Conservation (phyloP, 2,888 invertebrate species). For the Dorcus parallelipipedus region DNA sequence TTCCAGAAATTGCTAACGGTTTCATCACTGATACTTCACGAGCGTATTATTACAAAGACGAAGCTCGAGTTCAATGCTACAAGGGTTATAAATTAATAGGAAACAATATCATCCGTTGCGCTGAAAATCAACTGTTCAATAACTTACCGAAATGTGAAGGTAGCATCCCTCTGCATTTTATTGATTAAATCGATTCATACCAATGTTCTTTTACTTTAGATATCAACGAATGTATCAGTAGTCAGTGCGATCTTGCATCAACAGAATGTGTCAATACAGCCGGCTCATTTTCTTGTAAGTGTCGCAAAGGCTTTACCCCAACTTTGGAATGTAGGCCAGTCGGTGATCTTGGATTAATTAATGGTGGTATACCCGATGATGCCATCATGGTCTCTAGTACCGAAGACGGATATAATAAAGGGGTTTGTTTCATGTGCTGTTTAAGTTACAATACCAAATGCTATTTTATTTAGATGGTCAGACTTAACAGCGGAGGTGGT, state of each 20-base stretch:
- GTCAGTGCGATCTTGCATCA: slow-evolving; percentile 85
- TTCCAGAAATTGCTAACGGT: slow-evolving; percentile 83
- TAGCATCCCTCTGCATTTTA: slow-evolving; percentile 27
- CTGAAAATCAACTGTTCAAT: slow-evolving; percentile 78
- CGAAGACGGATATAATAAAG: slow-evolving; percentile 79
- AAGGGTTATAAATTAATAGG: slow-evolving; percentile 86
- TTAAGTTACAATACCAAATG: neutral
- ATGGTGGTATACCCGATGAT: slow-evolving; percentile 87
- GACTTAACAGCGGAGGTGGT: slow-evolving; percentile 77
- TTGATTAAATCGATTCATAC: neutral
- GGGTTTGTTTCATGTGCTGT: slow-evolving; percentile 51
- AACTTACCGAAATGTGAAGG: slow-evolving; percentile 83
- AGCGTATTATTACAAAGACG: slow-evolving; percentile 81
- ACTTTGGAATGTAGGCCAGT: slow-evolving; percentile 88
- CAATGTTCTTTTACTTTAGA: slow-evolving; percentile 51
- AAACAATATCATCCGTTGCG: slow-evolving; percentile 79
- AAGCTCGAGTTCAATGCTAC: slow-evolving; percentile 87
- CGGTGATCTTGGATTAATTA: slow-evolving; percentile 82
- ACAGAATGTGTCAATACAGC: slow-evolving; percentile 87
- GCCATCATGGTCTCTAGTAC: slow-evolving; percentile 81
- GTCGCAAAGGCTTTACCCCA: slow-evolving; percentile 76
- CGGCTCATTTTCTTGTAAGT: slow-evolving; percentile 87
- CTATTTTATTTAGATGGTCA: slow-evolving; percentile 61
- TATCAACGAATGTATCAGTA: slow-evolving; percentile 84
- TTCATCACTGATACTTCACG: slow-evolving; percentile 76